A percentile compares a stretch with the other conserved stretches of the same genome.
phyloP scores from a whole-genome alignment of 1,140 invertebrate species.

The Battus philenor region DNA sequence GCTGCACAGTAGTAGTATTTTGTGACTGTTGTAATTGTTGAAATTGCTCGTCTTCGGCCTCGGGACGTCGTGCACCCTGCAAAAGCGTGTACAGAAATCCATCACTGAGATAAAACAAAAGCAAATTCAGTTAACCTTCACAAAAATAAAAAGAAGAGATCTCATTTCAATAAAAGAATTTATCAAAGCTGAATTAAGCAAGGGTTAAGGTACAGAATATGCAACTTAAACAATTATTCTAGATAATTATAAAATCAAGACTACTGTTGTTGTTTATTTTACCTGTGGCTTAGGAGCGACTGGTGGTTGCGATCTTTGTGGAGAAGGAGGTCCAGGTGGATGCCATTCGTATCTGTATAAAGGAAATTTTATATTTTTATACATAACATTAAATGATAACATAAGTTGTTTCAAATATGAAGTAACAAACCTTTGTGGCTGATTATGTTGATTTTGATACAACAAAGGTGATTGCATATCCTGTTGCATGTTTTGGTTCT shows the following conservation, averaged over 20 bases:
- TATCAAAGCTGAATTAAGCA: too few species aligned
- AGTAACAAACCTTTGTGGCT: conserved; percentile 47
- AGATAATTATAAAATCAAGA: neutral
- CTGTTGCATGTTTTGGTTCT: conserved; percentile 21
- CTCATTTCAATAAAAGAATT: neutral
- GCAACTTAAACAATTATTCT: neutral
- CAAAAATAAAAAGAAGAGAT: neutral
- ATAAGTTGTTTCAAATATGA: too few species aligned
- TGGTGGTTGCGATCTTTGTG: conserved; percentile 72
- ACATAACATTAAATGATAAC: too few species aligned
- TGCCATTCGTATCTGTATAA: conserved; percentile 59
- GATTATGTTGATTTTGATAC: conserved; percentile 36
- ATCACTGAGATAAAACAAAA: too few species aligned
- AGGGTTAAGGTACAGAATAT: too few species aligned
- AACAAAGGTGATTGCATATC: conserved; percentile 22
- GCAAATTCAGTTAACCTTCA: neutral
- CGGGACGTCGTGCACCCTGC: conserved; percentile 39
- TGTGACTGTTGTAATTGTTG: conserved; percentile 25
- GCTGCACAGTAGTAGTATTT: conserved; percentile 26
- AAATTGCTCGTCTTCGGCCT: conserved; percentile 45
- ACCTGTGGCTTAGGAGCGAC: conserved; percentile 74
- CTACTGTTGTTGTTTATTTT: conserved; percentile 12
- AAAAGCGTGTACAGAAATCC: too few species aligned
- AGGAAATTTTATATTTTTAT: too few species aligned
- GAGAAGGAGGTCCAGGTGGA: conserved; percentile 60